Percentiles rank a stretch among this genome's conserved stretches.
Evolutionary conservation across 1,140 invertebrate genomes (phyloP).

Genomic region (Drosophila biarmipes): DNA sequence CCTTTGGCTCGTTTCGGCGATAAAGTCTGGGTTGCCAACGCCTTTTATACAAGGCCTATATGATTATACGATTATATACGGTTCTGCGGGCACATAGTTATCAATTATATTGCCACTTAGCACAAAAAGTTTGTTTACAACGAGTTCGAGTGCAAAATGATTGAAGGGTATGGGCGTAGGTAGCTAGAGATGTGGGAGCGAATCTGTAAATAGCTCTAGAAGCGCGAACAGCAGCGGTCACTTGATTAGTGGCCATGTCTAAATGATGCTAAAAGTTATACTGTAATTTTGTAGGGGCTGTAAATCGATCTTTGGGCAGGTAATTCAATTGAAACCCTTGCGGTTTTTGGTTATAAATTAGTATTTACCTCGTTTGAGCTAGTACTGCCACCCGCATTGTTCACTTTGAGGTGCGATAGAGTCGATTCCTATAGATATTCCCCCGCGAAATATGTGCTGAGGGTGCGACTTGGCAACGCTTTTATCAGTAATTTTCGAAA

Average conservation of each 20-base stretch:
- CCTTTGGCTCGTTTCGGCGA: background rate
- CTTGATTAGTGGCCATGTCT: background rate
- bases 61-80: conserved; percentile 17
- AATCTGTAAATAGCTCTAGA: background rate
- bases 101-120: conserved; percentile 40
- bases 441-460: background rate
- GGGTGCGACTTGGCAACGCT: conserved; percentile 24
- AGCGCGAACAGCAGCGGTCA: background rate
- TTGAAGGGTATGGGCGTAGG: background rate
- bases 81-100: conserved; percentile 10
- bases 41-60: conserved; percentile 6
- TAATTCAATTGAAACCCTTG: background rate
- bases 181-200: conserved; percentile 1
- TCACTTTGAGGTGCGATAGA: background rate
- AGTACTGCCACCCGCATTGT: background rate
- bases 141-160: conserved; percentile 19
- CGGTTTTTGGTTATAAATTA: background rate
- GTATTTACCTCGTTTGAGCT: background rate
- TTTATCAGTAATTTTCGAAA: conserved; percentile 41
- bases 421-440: conserved; percentile 7
- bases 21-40: conserved; percentile 8
- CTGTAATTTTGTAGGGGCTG: too few relatives aligned
- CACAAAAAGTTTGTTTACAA: conserved; percentile 43
- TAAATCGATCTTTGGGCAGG: too few relatives aligned
- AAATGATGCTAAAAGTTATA: background rate